These are phyloP conservation scores for Capitulum mitella DNA, from an alignment of 2,888 invertebrate species.

Conservation along the genomic window DNA sequence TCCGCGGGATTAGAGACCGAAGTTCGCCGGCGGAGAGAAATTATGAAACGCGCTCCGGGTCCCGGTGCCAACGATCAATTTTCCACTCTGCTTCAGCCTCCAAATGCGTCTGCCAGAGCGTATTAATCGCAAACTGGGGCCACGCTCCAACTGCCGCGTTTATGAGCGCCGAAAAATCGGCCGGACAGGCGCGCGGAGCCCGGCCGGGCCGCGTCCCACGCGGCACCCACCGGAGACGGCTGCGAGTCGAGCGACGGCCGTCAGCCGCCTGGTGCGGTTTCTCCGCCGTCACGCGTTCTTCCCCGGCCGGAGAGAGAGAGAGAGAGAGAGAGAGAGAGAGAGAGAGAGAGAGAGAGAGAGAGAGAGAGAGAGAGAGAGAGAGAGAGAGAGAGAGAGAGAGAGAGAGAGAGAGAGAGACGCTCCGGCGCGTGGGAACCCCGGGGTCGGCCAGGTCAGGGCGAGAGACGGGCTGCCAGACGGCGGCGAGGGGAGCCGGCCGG, in stretches of 20 bases:
- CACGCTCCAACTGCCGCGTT: neutral
- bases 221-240: no score
- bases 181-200: neutral
- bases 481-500: neutral
- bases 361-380: neutral
- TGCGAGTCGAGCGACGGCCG: no score
- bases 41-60: no score
- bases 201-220: no score
- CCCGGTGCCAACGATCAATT: neutral
- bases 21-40: no score
- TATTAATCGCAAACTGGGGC: neutral
- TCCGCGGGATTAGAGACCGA: no score
- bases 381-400: neutral
- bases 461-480: neutral
- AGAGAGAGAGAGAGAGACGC: neutral
- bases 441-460: neutral
- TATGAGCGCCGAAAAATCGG: neutral
- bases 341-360: neutral
- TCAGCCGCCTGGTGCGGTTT: no score
- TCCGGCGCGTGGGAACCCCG: neutral
- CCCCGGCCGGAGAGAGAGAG: neutral
- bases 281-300: no score
- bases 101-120: neutral
- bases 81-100: neutral
- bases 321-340: constrained; percentile 12